Evolutionary conservation across 1,140 invertebrate species (phyloP), one percentile per base, ranked within the genome.

Genomic region (Megalopta genalis): DNA sequence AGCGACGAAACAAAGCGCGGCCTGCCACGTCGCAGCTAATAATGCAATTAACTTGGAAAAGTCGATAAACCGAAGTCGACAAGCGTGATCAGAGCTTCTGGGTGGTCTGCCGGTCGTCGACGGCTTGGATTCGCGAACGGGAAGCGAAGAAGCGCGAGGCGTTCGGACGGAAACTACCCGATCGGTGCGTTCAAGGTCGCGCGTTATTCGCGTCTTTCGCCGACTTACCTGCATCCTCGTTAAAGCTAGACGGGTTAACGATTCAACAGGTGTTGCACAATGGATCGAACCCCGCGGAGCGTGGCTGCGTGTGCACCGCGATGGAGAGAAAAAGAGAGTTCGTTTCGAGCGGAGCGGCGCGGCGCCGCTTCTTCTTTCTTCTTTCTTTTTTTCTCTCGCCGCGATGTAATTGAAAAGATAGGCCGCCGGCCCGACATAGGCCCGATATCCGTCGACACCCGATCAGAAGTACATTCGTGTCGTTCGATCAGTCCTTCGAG

Each of bases 221-320:
- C 78, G 81, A 84, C 85, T 86, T 86, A 86, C 82, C 85, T 87
- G 85, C 70, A 82, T 81, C 80, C 82, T 81, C 81, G 85, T 86
- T 87, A 84, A 86, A 86, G 76, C 81, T 77, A 86, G 84, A 82
- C 85, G 74, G 52, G 76, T 72, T 84, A 87, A 87, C 82, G 86
- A 87, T 87, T 87, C 86, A 87, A 87, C 86, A 87, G 86, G 86
- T 87, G 86, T 87, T 87, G 85, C 85, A 75, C 82, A 82, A 63
- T 77, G 83, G 57, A 73, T 75, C 79, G 80, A 82, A 67, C 74
- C 74, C 27, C 59, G 68, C 25, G 23, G 64, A 12, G 8, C 2
- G 21, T 21, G 63, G 6, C 39, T 46, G 39, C n/a, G 27, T 63
- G 60, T 37, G 60, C 18, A 18, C 18, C 46, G 16, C 37, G n/a